Evolutionary conservation across 2,888 invertebrate genomes (phyloP), one percentile per base, ranked within the genome.

Genomic region (Deilephila elpenor): DNA sequence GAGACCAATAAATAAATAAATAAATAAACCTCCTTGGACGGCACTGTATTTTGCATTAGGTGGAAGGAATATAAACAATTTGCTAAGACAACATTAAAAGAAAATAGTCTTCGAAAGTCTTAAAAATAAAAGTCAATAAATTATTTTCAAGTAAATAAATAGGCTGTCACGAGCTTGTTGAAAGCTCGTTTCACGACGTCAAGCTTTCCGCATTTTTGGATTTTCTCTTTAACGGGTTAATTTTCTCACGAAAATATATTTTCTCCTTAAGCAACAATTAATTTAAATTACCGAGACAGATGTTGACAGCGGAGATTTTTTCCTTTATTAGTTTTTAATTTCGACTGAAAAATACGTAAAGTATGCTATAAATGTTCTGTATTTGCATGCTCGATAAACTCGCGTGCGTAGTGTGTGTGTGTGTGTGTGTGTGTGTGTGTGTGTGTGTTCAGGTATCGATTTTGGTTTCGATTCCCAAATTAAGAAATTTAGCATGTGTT

Each of bases 221-320:
- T 44, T 51, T 67, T 67, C 67, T 44, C 67, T 44, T 67, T 62
- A 62, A 37, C 64, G 37, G 44, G 51, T 67, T 67, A 25, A 51
- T 67, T 67, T 51, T 51, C 67, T 51, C 7, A 67, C 25, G 44
- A 51, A 67, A 67, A 51, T 51, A 8, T 20, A 20, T 56, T 44
- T 56, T 37, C 11, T 3, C 7, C 37, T 37, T 62, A 19, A n/a
- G 34, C 34, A 19, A 25, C 29, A 67, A 5, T 67, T 25, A 51
- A 67, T 67, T 67, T 67, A 25, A 67, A 8, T 67, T 17, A 44
- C 17, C 11, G 25, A 20, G 64, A 20, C 44, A 44, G 64, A n/a
- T 64, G 64, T 51, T 51, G 67, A 67, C 25, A 25, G 25, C 20
- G 3, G 17, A 51, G 44, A 67, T 67, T 17, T 14, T 67, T 67